Evolutionary conservation across 2,888 invertebrate genomes (phyloP), one percentile per base, ranked within the genome.

Genomic region (Caenorhabditis imperialis): DNA sequence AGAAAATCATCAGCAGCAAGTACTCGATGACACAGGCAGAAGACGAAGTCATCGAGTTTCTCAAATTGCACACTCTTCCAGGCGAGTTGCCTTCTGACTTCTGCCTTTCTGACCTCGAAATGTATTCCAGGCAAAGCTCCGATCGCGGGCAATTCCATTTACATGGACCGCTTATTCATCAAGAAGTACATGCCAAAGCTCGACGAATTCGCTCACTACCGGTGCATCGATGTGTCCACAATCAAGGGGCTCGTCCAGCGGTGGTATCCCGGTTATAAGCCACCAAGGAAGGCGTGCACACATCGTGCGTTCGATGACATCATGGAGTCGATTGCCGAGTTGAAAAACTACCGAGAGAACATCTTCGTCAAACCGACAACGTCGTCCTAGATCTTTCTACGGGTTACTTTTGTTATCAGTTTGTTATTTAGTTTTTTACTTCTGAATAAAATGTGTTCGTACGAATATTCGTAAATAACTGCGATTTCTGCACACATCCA

Each of bases 161-260:
- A 83, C 61, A 81, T 77, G 80, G 81, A 81, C 45, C 60, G 77
- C 6, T 20, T 58, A 8, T 81, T 81, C 67, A 55, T 81, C 23
- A 51, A 57, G 12, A 93, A 93, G 89, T 92, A 93, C 87, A 94
- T 96, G 94, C 95, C 95, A 0, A 90, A 81, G 44, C 89, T 97
- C 6, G 88, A 93, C 86, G 88, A 91, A 1, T 93, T 94, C 88
- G 90, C 97, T 78, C 95, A 97, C 88, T 96, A 97, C 89, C 92
- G 97, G 83, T 93, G 94, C 45, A 92, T 99, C 76, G 98, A 98
- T 90, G 95, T 96, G 2, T 94, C 94, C 35, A 92, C 94, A 0
- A 89, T 98, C 18, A 96, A 96, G 30, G 74, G 74, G 18, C 62
- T 74, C 14, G 74, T 74, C 23, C 81, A 81, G 25, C 79, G 88